phyloP scores from a whole-genome alignment of 2,888 invertebrate genomes.

The Volucella inflata region DNA sequence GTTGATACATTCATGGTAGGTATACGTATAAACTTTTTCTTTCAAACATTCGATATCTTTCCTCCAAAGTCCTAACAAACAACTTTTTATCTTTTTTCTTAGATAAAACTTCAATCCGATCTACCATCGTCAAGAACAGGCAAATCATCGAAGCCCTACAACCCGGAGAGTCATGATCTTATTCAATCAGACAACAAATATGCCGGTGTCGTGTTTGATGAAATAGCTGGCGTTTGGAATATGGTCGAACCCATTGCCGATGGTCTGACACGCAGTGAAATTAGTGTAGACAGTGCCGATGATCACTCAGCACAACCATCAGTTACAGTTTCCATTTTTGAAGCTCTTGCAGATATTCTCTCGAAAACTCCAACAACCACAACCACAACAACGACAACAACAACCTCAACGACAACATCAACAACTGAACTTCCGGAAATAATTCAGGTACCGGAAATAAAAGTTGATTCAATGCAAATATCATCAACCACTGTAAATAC shows the following conservation, averaged over 20 bases:
- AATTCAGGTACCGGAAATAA: constrained; percentile 76
- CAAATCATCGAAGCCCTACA: constrained; percentile 8
- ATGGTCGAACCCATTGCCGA: constrained; percentile 77
- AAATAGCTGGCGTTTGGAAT: constrained; percentile 74
- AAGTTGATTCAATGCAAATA: constrained; percentile 54
- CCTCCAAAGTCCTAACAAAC: background rate
- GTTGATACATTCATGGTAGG: constrained; percentile 11
- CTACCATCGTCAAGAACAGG: constrained; percentile 12
- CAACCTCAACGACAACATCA: constrained; percentile 77
- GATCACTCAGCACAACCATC: constrained; percentile 40
- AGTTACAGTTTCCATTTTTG: constrained; percentile 85
- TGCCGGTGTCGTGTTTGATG: constrained; percentile 54
- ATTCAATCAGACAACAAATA: constrained; percentile 17
- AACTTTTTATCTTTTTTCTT: constrained; percentile 8
- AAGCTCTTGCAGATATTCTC: constrained; percentile 86
- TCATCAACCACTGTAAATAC: constrained; percentile 76
- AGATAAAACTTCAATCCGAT: constrained; percentile 25
- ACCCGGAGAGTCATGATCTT: constrained; percentile 36
- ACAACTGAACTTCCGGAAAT: constrained; percentile 77
- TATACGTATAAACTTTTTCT: background rate
- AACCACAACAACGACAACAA: constrained; percentile 75
- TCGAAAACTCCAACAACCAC: constrained; percentile 78
- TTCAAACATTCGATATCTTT: background rate
- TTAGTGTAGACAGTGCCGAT: constrained; percentile 85
- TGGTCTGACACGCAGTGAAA: constrained; percentile 78